A percentile compares a stretch with the other conserved stretches of the same genome.
Evolutionary conservation across 2,113 vertebrate genomes (phyloP).

Genomic region (Pedionomus torquatus): DNA sequence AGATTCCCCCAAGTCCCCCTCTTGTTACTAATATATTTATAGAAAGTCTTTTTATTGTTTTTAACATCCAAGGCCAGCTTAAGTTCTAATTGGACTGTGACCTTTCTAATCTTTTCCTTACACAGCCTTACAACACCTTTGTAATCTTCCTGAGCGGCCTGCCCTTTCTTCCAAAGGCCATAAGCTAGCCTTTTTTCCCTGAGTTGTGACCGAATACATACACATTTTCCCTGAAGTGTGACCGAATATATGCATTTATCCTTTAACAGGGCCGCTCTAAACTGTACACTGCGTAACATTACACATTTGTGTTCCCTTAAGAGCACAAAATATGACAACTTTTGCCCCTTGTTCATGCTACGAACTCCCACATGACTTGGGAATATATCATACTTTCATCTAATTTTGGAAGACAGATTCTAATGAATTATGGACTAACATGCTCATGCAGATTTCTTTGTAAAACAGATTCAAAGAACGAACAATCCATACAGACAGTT

Average conservation of each 20-base stretch:
- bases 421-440: slow-evolving; percentile 34
- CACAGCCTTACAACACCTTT: too few relatives aligned
- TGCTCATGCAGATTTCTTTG: neutral
- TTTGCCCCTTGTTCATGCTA: neutral
- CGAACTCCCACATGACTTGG: neutral
- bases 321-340: neutral
- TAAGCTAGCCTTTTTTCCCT: too few relatives aligned
- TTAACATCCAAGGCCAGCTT: too few relatives aligned
- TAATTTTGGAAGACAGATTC: neutral
- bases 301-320: neutral
- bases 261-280: neutral
- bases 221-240: too few relatives aligned
- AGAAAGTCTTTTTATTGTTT: too few relatives aligned
- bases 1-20: too few relatives aligned
- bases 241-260: neutral
- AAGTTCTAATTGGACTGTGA: too few relatives aligned
- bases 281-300: neutral
- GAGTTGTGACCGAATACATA: too few relatives aligned
- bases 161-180: too few relatives aligned
- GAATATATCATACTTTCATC: neutral
- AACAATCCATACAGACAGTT: slow-evolving; percentile 12
- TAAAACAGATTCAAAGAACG: neutral
- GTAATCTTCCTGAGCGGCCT: too few relatives aligned
- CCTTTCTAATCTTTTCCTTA: too few relatives aligned
- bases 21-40: too few relatives aligned